Evolutionary conservation across 2,113 vertebrate species (phyloP), one percentile per base, ranked within the genome.

Genomic region (Blennius ocellaris): DNA sequence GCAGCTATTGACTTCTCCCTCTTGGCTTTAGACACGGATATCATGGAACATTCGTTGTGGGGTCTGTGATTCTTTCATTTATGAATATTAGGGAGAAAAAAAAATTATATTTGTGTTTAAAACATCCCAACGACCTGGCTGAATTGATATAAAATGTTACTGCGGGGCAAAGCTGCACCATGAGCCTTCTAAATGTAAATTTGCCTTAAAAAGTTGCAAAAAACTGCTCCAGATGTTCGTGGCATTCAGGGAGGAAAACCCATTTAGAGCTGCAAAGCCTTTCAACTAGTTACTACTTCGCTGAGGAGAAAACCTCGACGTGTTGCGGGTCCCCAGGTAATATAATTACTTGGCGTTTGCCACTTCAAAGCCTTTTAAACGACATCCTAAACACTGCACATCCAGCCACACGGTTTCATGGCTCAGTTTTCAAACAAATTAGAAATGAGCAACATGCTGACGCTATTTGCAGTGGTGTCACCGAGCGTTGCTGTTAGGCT

Each of bases 241-340:
- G 17, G 12, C 36, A 15, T 37, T 59, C 10, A n/a, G 55, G 44
- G 16, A 57, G 38, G 43, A 62, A 57, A 72, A 60, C 38, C 21
- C n/a, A 57, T 50, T 78, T 52, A 67, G 58, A 71, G 47, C 41
- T 53, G 1, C 38, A 53, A 15, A 61, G 30, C 37, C 61, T 56
- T 53, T 61, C 36, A 60, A 6, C 64, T 41, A 15, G 50, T 30
- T 30, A 30, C 21, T 45, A 57, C 41, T 73, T 53, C 58, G 15
- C 73, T 21, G 5, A 59, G 50, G 47, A 10, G 61, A 57, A 75
- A 6, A 54, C 37, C 47, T 14, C 43, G 49, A 71, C 4, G 21
- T 30, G 4, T 30, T 30, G 21, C 21, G 4, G 21, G 21, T 30
- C 21, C 21, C 21, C 21, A 30, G 21, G 21, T 30, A 30, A 30